Evolutionary conservation across 2,888 invertebrate species (phyloP).

Genomic region (Ypsolopha sequella): DNA sequence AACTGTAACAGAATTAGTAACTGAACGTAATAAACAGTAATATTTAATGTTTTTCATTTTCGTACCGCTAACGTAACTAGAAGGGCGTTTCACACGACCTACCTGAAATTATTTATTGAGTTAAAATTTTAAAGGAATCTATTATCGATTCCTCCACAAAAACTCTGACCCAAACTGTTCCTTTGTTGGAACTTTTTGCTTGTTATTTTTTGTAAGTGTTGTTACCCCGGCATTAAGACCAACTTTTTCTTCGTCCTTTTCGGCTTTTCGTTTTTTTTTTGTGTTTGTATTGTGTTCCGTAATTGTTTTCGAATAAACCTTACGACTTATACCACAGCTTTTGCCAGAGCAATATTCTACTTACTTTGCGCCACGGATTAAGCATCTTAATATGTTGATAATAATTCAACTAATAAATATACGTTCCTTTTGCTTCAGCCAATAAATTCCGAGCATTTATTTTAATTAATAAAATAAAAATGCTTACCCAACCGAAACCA

Average conservation of each 20-base stretch:
- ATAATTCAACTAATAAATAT: not conserved
- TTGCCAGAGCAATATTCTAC: not conserved
- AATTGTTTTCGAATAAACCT: constrained; percentile 29
- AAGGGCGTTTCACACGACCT: not conserved
- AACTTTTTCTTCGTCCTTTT: constrained; percentile 9
- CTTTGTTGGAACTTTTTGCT: constrained; percentile 1
- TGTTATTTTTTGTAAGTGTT: constrained; percentile 3
- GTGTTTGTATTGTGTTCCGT: constrained; percentile 17
- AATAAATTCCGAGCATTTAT: too few relatives aligned
- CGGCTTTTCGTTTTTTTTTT: constrained; percentile 12
- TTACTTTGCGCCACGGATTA: not conserved
- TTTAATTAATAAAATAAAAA: not conserved
- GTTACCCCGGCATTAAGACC: constrained; percentile 4
- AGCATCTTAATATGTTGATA: not conserved
- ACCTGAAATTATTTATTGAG: not conserved
- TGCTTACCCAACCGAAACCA: too few relatives aligned
- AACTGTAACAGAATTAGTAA: too few relatives aligned
- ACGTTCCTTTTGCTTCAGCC: too few relatives aligned
- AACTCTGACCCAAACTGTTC: constrained; percentile 1
- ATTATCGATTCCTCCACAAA: constrained; percentile 3
- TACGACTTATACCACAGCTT: constrained; percentile 12
- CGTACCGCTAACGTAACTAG: too few relatives aligned
- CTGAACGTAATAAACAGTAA: too few relatives aligned
- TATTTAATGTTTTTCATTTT: too few relatives aligned
- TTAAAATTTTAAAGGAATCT: not conserved